Base-by-base conservation (phyloP, 1,140 invertebrate species). In the Brachionus rubens region DNA sequence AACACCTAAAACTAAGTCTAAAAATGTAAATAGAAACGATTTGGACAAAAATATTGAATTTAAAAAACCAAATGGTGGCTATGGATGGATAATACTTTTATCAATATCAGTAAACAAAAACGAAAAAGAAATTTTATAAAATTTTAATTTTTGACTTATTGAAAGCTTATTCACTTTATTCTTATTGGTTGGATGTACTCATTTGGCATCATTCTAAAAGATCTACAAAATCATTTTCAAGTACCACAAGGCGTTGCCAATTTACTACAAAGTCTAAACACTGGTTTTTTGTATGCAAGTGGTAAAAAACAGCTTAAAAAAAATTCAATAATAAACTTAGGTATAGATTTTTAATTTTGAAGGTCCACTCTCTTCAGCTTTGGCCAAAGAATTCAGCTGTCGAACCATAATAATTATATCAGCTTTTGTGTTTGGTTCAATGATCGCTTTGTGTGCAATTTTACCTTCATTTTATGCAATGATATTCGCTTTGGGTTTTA, bases 311-410 rank as follows among this genome's bases (percentile, higher is more conserved):
- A 9, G 4, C 28, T 36, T 33, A n/a, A n/a, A n/a, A n/a, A n/a
- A n/a, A n/a, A n/a, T 33, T 28, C 14, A 30, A 28, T 54, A 54
- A 47, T 1, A 47, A 70, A 16, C 10, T 21, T 16, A 48, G 26
- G n/a, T n/a, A 36, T 41, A 4, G 28, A 56, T 10, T 33, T 2
- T 36, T 16, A n/a, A 33, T 33, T 36, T 16, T 36, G 33, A 82
- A 89, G 96, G 96, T 77, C 95, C 96, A 0, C 90, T 98, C 80
- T 94, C 94, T 0, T 94, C 92, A 77, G 91, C 91, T 1, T 83
- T 96, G 72, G 83, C 87, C n/a, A 91, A 91, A 80, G 86, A 90
- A 75, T 97, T 91, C 80, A 94, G 94, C 12, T 96, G 96, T 83
- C 87, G 94, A 50, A 84, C 88, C 12, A 92, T 97, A 0, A 91